Conservation (phyloP, 1,140 invertebrate genomes). For the Caenorhabditis tropicalis region DNA sequence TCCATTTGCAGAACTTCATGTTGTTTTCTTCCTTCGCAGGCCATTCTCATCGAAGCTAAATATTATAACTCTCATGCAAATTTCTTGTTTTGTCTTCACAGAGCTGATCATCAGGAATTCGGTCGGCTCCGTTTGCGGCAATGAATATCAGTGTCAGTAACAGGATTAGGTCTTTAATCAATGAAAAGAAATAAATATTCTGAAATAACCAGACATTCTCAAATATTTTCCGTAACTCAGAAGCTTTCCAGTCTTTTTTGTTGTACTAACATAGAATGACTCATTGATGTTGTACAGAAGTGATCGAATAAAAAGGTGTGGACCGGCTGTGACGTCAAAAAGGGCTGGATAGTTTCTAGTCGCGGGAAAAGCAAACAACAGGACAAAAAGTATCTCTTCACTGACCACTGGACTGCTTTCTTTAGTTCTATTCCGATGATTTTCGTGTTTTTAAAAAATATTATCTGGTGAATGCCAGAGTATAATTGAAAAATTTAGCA, state of each 20-base stretch:
- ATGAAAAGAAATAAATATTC: too few species aligned
- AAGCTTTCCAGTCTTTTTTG: conserved; percentile 6
- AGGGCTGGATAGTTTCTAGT: conserved; percentile 1
- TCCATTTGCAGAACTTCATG: too few species aligned
- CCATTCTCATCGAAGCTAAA: too few species aligned
- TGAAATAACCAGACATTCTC: background rate
- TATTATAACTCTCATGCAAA: too few species aligned
- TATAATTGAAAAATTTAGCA: too few species aligned
- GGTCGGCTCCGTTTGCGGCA: too few species aligned
- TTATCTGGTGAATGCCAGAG: background rate
- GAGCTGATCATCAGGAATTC: too few species aligned
- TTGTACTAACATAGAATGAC: background rate
- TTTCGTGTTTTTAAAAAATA: background rate
- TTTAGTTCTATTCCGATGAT: background rate
- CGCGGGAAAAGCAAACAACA: conserved; percentile 22
- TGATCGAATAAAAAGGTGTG: conserved; percentile 20
- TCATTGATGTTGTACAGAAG: background rate
- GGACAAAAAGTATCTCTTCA: background rate
- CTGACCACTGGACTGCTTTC: background rate
- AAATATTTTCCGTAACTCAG: conserved; percentile 1
- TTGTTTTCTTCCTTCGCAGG: too few species aligned
- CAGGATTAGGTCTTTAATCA: too few species aligned
- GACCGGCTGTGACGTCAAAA: conserved; percentile 1
- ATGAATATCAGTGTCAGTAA: too few species aligned
- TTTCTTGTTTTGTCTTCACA: too few species aligned